phyloP scores from a whole-genome alignment of 2,888 invertebrate species.

The Trichogramma dendrolimi region DNA sequence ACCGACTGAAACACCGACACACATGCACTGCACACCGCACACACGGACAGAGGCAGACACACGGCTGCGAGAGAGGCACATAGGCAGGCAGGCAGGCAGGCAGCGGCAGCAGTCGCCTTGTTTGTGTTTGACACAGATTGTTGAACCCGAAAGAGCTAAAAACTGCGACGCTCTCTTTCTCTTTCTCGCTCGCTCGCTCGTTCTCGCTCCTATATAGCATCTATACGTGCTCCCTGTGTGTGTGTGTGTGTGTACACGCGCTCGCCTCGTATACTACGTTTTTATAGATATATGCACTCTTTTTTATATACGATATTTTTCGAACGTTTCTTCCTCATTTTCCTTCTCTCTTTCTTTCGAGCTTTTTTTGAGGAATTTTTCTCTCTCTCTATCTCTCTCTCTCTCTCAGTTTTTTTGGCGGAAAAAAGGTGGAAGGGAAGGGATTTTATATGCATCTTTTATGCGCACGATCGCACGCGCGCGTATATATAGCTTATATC shows the following conservation, averaged over 20 bases:
- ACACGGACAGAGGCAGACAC: too few relatives aligned
- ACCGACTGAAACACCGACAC: slow-evolving; percentile 32
- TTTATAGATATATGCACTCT: too few relatives aligned
- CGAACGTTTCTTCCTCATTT: too few relatives aligned
- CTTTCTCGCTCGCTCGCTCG: slow-evolving; percentile 1
- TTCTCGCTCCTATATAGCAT: slow-evolving; percentile 7
- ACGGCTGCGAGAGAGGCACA: slow-evolving; percentile 35
- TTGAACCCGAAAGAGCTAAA: slow-evolving; percentile 38
- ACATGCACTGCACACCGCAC: slow-evolving; percentile 11
- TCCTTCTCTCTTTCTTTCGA: too few relatives aligned
- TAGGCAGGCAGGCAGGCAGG: slow-evolving; percentile 32
- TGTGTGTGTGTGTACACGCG: neutral
- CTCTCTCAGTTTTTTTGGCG: neutral
- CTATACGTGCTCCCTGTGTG: neutral
- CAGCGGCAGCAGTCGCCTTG: slow-evolving; percentile 29
- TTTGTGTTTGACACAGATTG: slow-evolving; percentile 42
- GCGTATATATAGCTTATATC: neutral
- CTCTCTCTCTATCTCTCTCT: neutral
- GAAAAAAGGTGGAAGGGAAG: too few relatives aligned
- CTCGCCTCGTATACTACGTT: too few relatives aligned
- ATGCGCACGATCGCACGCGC: neutral
- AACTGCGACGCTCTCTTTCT: slow-evolving; percentile 27
- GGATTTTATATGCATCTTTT: neutral
- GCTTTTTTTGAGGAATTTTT: too few relatives aligned
- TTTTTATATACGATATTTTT: too few relatives aligned